Percentiles rank a stretch among this genome's conserved stretches.
Conservation (phyloP, 2,113 vertebrate species). For the Limanda limanda region DNA sequence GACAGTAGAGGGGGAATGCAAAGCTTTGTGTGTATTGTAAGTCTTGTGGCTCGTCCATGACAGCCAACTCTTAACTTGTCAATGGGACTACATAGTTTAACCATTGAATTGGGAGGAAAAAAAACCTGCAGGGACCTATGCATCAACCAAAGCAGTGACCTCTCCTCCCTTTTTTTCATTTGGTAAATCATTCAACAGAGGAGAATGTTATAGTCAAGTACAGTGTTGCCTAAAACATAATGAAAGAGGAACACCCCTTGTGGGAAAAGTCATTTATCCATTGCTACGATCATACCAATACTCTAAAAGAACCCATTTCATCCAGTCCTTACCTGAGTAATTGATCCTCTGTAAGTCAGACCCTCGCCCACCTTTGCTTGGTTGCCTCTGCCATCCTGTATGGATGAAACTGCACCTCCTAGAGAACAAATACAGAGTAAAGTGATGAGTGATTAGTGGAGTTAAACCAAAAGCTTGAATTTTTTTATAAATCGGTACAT, state of each 20-base stretch:
- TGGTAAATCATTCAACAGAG: background rate
- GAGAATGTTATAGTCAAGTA: background rate
- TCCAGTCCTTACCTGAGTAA: conserved; percentile 89
- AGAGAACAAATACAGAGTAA: background rate
- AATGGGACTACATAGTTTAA: background rate
- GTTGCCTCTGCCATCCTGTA: conserved; percentile 92
- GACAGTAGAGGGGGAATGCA: background rate
- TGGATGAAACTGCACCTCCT: conserved; percentile 84
- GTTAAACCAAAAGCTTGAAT: background rate
- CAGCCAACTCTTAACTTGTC: background rate
- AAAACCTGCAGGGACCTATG: background rate
- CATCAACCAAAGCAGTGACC: background rate
- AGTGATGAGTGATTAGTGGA: background rate
- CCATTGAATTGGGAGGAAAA: background rate
- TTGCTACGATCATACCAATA: background rate
- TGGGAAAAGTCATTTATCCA: background rate
- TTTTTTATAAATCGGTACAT: background rate
- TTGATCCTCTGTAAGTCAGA: conserved; percentile 89
- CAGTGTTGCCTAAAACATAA: background rate
- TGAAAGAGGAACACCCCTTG: background rate
- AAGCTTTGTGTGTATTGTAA: background rate
- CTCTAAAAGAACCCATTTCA: background rate
- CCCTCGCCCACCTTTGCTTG: conserved; percentile 89
- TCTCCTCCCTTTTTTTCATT: background rate
- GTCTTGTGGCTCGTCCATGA: background rate